Evolutionary conservation across 2,113 vertebrate species (phyloP), one percentile per base, ranked within the genome.

Genomic region (Odobenus rosmarus): DNA sequence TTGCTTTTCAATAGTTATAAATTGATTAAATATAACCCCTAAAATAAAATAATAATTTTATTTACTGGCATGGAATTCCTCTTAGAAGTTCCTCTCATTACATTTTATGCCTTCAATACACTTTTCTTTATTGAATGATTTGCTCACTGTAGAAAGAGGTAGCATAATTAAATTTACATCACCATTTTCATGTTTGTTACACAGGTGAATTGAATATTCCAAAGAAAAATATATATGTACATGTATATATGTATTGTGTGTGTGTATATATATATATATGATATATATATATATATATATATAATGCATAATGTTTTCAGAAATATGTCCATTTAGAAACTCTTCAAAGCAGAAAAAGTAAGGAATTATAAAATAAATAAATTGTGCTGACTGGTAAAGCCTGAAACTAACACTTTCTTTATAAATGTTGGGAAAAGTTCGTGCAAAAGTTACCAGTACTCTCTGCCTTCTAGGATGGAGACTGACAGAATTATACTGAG

Each of bases 121-220:
- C 76, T 88, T 24, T 74, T 62, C 64, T 82, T 84, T 92, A 79
- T 77, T 62, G 85, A 96, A 89, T 72, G 11, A 87, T 71, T 74
- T 84, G 3, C 15, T 74, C 57, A 55, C 33, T 79, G 21, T 28
- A 62, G 13, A 86, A 71, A 57, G 26, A 67, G 28, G 7, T 77
- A 10, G 46, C 74, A 1, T 89, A 26, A 89, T 72, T 62, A 85
- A 64, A 80, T 85, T 46, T 85, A 79, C 3, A 85, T 26, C 42
- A 85, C 15, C 13, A 81, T 4, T 39, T 51, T 94, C 26, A 88
- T 36, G 61, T 61, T 39, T 92, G 28, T 90, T 67, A 61, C 33
- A 59, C 19, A 74, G 26, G 31, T 77, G 13, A 86, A 55, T 0
- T 61, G 57, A 82, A 87, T 62, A 61, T 33, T 82, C 15, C 53